Base-by-base conservation (phyloP, 2,888 invertebrate species). In the Merodon equestris region DNA sequence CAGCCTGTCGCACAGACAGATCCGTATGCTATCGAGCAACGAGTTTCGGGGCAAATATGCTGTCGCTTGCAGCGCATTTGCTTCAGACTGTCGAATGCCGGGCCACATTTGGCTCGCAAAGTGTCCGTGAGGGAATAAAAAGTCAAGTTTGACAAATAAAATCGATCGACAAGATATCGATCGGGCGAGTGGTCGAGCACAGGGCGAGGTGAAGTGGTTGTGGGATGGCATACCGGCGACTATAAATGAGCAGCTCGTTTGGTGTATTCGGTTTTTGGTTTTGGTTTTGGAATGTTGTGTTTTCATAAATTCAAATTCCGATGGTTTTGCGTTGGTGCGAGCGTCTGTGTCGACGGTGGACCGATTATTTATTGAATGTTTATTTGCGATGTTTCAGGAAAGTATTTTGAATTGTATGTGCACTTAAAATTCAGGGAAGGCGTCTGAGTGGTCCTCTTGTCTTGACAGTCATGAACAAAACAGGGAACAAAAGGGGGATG, bases 301-400 rank as follows among this genome's bases (percentile, higher is more conserved):
- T 79, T 79, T 79, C 79, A 79, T 79, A 79, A 79, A 67, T 68
- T 54, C 68, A 68, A 79, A 79, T 79, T 79, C 79, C 79, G 64
- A 76, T 71, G 64, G 70, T 75, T 58, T 70, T 27, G 27, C 27
- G 27, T 68, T 51, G 12, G 50, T 36, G 34, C 54, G 47, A 9
- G 9, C 7, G 67, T 60, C 48, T 54, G 51, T 61, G 54, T 34
- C 27, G 27, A 27, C 27, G 27, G 73, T 79, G 73, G 38, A 79
- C 73, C 79, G 73, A 79, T 73, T 79, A 79, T 79, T 79, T 79
- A 79, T 79, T 79, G 79, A 79, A 77, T 77, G 77, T 68, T 68
- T 63, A 77, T 58, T 79, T 79, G 73, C 73, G 79, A 79, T 79
- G 53, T 79, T 73, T 68, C 73, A 56, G 60, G 60, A 73, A 40